phyloP scores from a whole-genome alignment of 2,113 vertebrate species.

The Atherinomorus stipes region DNA sequence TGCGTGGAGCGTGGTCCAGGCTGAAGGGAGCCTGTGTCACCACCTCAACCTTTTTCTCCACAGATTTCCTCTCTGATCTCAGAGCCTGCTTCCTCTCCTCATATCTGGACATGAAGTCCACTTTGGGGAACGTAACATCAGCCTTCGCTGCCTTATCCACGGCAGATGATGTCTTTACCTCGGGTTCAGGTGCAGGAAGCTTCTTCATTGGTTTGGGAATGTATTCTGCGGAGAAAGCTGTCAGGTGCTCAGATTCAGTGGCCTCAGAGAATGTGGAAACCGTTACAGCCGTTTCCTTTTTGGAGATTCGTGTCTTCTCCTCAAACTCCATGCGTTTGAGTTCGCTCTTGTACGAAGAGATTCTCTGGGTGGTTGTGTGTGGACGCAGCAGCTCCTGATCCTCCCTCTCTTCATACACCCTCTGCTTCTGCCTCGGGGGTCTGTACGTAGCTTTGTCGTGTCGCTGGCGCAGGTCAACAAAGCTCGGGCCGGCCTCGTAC shows the following conservation, averaged over 20 bases:
- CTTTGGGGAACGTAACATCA: slow-evolving; percentile 86
- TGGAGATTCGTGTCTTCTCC: slow-evolving; percentile 87
- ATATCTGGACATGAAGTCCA: slow-evolving; percentile 95
- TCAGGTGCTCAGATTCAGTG: slow-evolving; percentile 80
- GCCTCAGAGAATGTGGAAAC: slow-evolving; percentile 83
- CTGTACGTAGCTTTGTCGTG: slow-evolving; percentile 89
- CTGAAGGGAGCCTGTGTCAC: slow-evolving; percentile 94
- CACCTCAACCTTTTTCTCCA: slow-evolving; percentile 89
- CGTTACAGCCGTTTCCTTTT: slow-evolving; percentile 84
- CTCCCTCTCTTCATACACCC: slow-evolving; percentile 91
- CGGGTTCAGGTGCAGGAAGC: slow-evolving; percentile 73
- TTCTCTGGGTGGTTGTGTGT: slow-evolving; percentile 84
- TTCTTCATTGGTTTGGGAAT: slow-evolving; percentile 89
- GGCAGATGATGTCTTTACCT: slow-evolving; percentile 84
- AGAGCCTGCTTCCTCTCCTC: slow-evolving; percentile 94
- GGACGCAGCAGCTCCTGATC: slow-evolving; percentile 94
- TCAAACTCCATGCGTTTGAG: slow-evolving; percentile 91
- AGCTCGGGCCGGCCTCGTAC: slow-evolving; percentile 90
- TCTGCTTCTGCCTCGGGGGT: slow-evolving; percentile 88
- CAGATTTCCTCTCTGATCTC: slow-evolving; percentile 90
- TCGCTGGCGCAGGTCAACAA: slow-evolving; percentile 89
- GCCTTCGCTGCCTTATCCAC: slow-evolving; percentile 87
- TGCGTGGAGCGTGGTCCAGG: slow-evolving; percentile 91
- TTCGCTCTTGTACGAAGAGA: slow-evolving; percentile 90
- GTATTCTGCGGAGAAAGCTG: slow-evolving; percentile 83